Evolutionary conservation across 2,888 invertebrate genomes (phyloP).

Genomic region (Drosophila ezoana): DNA sequence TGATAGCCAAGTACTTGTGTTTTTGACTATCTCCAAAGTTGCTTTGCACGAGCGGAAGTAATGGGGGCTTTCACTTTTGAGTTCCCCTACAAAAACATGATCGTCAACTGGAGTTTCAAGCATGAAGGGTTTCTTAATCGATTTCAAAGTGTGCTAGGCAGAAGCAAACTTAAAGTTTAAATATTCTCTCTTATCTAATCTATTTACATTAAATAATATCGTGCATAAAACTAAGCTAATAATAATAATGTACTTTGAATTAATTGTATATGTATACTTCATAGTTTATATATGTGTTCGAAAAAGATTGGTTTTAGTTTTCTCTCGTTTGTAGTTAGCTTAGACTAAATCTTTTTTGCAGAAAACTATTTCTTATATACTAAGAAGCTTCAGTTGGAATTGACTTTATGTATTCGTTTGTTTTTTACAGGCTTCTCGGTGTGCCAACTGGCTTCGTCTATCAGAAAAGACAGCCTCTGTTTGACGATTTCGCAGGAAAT

Average conservation of each 20-base stretch:
- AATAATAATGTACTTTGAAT: no score
- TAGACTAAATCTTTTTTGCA: no score
- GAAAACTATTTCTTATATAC: no score
- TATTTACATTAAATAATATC: not conserved
- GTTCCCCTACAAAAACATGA: not conserved
- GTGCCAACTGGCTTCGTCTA: not conserved
- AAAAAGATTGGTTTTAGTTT: no score
- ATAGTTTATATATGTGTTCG: no score
- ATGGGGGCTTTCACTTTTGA: conserved; percentile 28
- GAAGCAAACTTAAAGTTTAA: no score
- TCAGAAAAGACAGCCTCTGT: not conserved
- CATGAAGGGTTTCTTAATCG: not conserved
- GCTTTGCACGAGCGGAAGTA: conserved; percentile 25
- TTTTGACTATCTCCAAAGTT: conserved; percentile 15
- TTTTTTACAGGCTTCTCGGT: not conserved
- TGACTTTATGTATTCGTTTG: no score
- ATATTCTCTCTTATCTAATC: not conserved
- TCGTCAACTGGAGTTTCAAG: not conserved
- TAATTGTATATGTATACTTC: no score
- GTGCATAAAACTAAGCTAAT: no score
- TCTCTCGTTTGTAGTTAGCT: no score
- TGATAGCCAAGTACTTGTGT: conserved; percentile 9
- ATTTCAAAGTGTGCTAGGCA: not conserved
- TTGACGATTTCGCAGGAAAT: conserved; percentile 3
- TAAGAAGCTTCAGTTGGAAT: no score